These are phyloP conservation scores for Tetragnatha versicolor DNA, from an alignment of 1,140 invertebrate genomes.

Conservation along the genomic window DNA sequence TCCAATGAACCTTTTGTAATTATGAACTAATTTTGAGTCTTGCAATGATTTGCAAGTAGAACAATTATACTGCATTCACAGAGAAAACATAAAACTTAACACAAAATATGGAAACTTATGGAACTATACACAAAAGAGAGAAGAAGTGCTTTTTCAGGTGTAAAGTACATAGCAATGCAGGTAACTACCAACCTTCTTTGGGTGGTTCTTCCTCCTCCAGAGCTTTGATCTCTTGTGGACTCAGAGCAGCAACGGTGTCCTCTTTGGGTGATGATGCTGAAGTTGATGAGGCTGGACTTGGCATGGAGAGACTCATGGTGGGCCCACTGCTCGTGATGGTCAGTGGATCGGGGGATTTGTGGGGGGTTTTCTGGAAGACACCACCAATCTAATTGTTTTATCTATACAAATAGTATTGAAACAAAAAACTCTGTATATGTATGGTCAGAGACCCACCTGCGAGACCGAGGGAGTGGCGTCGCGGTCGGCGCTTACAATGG, in stretches of 20 bases:
- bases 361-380: constrained; percentile 26
- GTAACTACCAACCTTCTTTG: constrained; percentile 62
- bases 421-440: neutral
- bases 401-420: neutral
- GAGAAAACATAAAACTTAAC: no score
- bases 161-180: no score
- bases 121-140: no score
- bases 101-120: no score
- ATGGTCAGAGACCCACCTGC: neutral
- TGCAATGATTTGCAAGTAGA: no score
- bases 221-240: constrained; percentile 31
- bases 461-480: constrained; percentile 5
- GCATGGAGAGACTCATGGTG: constrained; percentile 51
- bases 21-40: no score
- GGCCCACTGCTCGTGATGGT: constrained; percentile 52
- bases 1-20: no score
- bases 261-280: constrained; percentile 51
- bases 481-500: constrained; percentile 59
- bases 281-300: constrained; percentile 41
- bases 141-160: no score
- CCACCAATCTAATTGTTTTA: no score
- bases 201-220: constrained; percentile 64
- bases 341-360: constrained; percentile 48
- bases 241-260: constrained; percentile 41
- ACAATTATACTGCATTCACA: no score